Percentiles rank a stretch among this genome's conserved stretches.
These are phyloP conservation scores for Oedothorax gibbosus DNA, from an alignment of 1,140 invertebrate species.

Conservation along the genomic window DNA sequence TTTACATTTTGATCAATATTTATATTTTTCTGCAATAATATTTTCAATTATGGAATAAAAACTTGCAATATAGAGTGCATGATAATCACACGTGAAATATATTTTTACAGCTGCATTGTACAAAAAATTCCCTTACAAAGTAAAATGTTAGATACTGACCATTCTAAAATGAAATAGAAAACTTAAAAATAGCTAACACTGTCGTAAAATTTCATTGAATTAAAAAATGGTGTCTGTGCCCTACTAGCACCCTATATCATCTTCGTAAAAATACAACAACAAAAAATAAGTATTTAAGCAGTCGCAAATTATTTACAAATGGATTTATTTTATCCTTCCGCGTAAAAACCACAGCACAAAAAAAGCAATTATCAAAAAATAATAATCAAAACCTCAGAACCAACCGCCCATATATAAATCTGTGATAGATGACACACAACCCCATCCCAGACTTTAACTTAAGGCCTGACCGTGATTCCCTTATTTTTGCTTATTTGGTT, in stretches of 20 bases:
- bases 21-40: background rate
- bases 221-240: too few relatives aligned
- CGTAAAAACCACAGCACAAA: slow-evolving; percentile 14
- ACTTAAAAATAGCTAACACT: too few relatives aligned
- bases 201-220: too few relatives aligned
- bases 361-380: slow-evolving; percentile 12
- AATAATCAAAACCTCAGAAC: slow-evolving; percentile 48
- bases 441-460: background rate
- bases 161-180: too few relatives aligned
- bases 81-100: background rate
- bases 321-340: slow-evolving; percentile 26
- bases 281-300: background rate
- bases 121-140: too few relatives aligned
- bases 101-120: too few relatives aligned
- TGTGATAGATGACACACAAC: slow-evolving; percentile 4
- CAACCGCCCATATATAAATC: slow-evolving; percentile 54
- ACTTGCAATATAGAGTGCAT: background rate
- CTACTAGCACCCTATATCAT: too few relatives aligned
- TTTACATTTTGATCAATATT: too few relatives aligned
- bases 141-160: too few relatives aligned
- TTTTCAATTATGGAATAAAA: background rate
- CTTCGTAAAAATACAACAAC: too few relatives aligned
- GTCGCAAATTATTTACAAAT: slow-evolving; percentile 42
- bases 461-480: too few relatives aligned
- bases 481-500: too few relatives aligned